A percentile compares a stretch with the other conserved stretches of the same genome.
These are phyloP conservation scores for Chouioia cunea DNA, from an alignment of 2,888 invertebrate genomes.

Conservation along the genomic window DNA sequence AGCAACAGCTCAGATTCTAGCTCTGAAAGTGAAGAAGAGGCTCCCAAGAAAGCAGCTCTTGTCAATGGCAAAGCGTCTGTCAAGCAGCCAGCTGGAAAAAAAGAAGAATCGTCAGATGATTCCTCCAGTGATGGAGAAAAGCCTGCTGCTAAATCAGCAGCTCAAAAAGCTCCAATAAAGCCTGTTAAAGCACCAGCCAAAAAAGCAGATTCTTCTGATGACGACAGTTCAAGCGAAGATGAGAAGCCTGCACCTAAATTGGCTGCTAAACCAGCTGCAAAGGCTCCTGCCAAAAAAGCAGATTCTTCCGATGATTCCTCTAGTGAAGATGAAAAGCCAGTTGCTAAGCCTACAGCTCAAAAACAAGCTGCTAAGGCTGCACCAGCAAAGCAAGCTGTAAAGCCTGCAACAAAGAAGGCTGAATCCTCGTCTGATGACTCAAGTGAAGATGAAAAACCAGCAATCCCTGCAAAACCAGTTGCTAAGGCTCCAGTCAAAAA, in stretches of 20 bases:
- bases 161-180: conserved; percentile 45
- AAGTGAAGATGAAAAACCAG: conserved; percentile 60
- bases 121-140: conserved; percentile 57
- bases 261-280: conserved; percentile 45
- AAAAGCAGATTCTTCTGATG: conserved; percentile 63
- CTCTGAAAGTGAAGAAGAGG: conserved; percentile 62
- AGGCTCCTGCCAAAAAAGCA: conserved; percentile 49
- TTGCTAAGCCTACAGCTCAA: conserved; percentile 57
- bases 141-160: conserved; percentile 55
- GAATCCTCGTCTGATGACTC: conserved; percentile 66
- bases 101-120: conserved; percentile 51
- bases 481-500: conserved; percentile 54
- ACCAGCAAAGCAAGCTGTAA: no score
- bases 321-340: conserved; percentile 53
- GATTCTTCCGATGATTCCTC: conserved; percentile 51
- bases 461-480: conserved; percentile 50
- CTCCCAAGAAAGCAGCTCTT: conserved; percentile 51
- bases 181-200: conserved; percentile 31
- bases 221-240: conserved; percentile 65
- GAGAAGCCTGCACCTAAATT: conserved; percentile 50
- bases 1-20: conserved; percentile 64
- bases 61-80: conserved; percentile 57
- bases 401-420: conserved; percentile 54
- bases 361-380: conserved; percentile 38
- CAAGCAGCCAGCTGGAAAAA: conserved; percentile 47